Evolutionary conservation across 2,113 vertebrate species (phyloP).

Genomic region (Sialia sialis): DNA sequence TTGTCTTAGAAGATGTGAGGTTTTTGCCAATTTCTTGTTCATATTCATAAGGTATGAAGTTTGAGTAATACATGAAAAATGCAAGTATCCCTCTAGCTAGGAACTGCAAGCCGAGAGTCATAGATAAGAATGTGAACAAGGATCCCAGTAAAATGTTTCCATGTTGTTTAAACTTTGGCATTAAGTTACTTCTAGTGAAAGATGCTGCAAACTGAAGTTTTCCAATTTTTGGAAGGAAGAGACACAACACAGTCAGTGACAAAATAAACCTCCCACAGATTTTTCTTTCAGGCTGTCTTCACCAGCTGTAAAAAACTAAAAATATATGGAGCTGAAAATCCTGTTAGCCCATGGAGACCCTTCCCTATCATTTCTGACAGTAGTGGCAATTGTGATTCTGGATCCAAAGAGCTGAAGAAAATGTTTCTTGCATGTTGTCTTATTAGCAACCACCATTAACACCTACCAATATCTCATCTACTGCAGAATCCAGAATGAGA

Average conservation of each 20-base stretch:
- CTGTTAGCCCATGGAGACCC: background rate
- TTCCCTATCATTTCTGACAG: background rate
- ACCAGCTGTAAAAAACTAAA: background rate
- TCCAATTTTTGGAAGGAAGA: background rate
- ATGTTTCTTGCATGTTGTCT: background rate
- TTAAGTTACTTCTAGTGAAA: background rate
- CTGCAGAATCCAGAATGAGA: background rate
- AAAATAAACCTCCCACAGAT: constrained; percentile 1
- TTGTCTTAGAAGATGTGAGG: background rate
- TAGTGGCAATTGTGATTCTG: background rate
- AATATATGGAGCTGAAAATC: background rate
- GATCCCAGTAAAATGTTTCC: background rate
- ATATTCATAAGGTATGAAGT: background rate
- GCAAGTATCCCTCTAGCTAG: background rate
- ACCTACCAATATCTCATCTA: background rate
- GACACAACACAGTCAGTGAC: background rate
- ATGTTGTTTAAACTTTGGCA: background rate
- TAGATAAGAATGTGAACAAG: background rate
- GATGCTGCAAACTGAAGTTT: background rate
- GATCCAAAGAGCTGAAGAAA: background rate
- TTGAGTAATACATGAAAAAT: constrained; percentile 16
- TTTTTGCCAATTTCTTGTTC: constrained; percentile 12
- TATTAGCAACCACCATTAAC: background rate
- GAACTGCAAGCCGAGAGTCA: background rate
- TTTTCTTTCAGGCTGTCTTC: constrained; percentile 1